Percentiles rank a stretch among this genome's conserved stretches.
These are phyloP conservation scores for Heterotis niloticus DNA, from an alignment of 2,113 vertebrate species.

Conservation along the genomic window DNA sequence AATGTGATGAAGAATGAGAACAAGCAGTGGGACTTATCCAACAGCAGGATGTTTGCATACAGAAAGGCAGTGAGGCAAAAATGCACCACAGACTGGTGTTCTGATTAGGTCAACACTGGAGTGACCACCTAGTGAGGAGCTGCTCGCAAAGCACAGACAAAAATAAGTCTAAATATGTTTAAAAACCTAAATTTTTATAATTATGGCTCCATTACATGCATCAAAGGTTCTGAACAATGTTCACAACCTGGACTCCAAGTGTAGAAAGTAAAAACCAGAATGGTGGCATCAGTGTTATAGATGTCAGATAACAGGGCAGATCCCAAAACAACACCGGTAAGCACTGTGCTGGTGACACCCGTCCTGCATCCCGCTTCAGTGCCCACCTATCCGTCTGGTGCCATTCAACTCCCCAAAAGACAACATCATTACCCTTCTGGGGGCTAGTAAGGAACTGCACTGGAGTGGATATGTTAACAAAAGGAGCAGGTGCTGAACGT, in stretches of 20 bases:
- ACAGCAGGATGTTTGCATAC: not conserved
- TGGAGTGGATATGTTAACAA: not conserved
- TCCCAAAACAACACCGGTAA: not conserved
- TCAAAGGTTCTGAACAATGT: too few relatives aligned
- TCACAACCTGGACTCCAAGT: too few relatives aligned
- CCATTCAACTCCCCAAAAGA: not conserved
- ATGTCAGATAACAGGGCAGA: not conserved
- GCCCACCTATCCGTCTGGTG: conserved; percentile 14
- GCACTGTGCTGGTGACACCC: not conserved
- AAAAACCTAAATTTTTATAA: too few relatives aligned
- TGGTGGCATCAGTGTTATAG: not conserved
- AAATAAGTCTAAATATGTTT: not conserved
- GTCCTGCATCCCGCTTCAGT: conserved; percentile 3
- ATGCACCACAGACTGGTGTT: not conserved
- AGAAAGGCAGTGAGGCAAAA: not conserved
- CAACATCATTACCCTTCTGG: conserved; percentile 11
- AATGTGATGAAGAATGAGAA: not conserved
- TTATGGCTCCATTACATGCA: too few relatives aligned
- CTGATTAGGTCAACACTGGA: not conserved
- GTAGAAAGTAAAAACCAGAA: too few relatives aligned
- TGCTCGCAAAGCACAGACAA: not conserved
- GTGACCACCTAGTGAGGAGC: too few relatives aligned
- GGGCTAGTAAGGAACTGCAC: not conserved
- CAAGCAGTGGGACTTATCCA: not conserved
- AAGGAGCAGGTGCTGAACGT: not conserved